phyloP scores from a whole-genome alignment of 2,888 invertebrate genomes.

The Agapetus fuscipes region DNA sequence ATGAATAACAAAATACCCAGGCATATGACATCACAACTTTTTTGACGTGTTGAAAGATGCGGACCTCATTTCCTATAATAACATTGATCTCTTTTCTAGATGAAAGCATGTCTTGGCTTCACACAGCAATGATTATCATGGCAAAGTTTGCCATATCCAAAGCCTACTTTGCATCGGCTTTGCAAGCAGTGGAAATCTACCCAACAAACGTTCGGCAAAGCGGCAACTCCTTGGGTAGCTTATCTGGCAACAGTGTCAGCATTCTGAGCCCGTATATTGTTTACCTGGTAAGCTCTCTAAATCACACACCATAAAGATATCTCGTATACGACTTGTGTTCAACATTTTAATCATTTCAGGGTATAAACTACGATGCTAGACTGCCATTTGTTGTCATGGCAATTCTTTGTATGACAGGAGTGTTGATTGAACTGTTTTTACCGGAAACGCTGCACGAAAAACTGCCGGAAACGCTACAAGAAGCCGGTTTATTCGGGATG shows the following conservation, averaged over 20 bases:
- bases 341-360: too few relatives aligned
- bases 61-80: too few relatives aligned
- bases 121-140: constrained; percentile 30
- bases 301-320: too few relatives aligned
- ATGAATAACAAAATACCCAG: too few relatives aligned
- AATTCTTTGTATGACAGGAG: constrained; percentile 32
- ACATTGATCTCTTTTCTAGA: constrained; percentile 24
- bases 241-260: constrained; percentile 38
- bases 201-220: constrained; percentile 51
- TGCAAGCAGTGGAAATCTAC: constrained; percentile 49
- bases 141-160: constrained; percentile 41
- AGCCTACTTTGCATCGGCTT: constrained; percentile 40
- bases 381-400: constrained; percentile 31
- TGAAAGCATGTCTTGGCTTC: constrained; percentile 25
- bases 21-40: too few relatives aligned
- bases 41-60: too few relatives aligned
- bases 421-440: constrained; percentile 35
- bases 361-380: constrained; percentile 34
- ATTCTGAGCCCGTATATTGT: constrained; percentile 45
- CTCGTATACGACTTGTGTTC: too few relatives aligned
- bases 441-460: constrained; percentile 48
- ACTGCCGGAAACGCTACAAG: constrained; percentile 46
- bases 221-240: constrained; percentile 42
- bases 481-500: constrained; percentile 42
- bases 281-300: constrained; percentile 35